These are phyloP conservation scores for Palythoa caribaeorum DNA, from an alignment of 92 coral and sea anemone species.

Conservation along the genomic window DNA sequence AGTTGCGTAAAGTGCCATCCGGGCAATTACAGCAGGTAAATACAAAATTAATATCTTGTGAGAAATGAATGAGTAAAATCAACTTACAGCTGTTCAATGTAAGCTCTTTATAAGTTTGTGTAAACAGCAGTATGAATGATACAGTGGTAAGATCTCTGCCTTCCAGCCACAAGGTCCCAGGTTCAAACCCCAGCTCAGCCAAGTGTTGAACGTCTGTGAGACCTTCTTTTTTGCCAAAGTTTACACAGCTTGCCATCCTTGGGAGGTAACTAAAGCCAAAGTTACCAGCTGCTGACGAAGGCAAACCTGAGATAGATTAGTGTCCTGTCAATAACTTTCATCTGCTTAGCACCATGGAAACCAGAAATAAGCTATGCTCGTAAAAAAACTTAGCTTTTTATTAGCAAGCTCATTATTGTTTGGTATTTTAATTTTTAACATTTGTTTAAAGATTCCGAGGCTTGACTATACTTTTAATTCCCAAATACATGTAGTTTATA, in stretches of 20 bases:
- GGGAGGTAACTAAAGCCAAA: not conserved
- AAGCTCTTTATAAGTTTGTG: not conserved
- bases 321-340: too few relatives aligned
- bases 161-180: not conserved
- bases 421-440: too few relatives aligned
- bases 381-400: too few relatives aligned
- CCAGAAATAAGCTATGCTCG: too few relatives aligned
- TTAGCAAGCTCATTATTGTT: too few relatives aligned
- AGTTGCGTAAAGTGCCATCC: not conserved
- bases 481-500: too few relatives aligned
- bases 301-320: too few relatives aligned
- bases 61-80: not conserved
- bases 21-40: slow-evolving; percentile 30
- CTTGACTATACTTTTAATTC: too few relatives aligned
- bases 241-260: not conserved
- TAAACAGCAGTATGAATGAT: not conserved
- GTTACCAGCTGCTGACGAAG: not conserved
- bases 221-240: not conserved
- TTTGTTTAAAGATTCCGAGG: too few relatives aligned
- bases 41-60: not conserved
- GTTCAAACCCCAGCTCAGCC: too few relatives aligned
- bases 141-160: too few relatives aligned
- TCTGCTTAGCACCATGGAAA: not conserved
- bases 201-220: too few relatives aligned
- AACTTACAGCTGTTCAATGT: not conserved